Conservation (phyloP, 2,888 invertebrate species). For the Temnothorax ravouxi region DNA sequence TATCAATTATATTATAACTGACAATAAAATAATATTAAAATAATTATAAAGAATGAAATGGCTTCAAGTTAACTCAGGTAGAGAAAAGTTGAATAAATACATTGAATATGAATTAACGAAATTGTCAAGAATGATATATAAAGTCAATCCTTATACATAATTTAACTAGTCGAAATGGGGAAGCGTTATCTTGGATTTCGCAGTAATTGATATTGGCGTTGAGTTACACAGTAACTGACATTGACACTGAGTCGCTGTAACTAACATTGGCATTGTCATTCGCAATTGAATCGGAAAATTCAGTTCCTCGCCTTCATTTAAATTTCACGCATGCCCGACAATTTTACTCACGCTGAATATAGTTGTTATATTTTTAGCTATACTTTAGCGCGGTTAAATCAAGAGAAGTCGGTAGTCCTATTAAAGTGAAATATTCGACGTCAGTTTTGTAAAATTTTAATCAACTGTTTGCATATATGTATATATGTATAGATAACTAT, state of each 20-base stretch:
- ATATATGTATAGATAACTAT: neutral
- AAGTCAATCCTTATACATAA: slow-evolving; percentile 29
- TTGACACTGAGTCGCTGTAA: slow-evolving; percentile 37
- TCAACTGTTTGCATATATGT: neutral
- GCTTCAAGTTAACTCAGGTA: neutral
- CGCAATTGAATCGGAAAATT: slow-evolving; percentile 31
- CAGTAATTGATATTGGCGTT: slow-evolving; percentile 49
- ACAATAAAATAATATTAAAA: neutral
- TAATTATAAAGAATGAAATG: neutral
- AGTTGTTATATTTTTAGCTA: neutral
- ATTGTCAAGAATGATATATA: slow-evolving; percentile 34
- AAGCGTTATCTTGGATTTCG: slow-evolving; percentile 23
- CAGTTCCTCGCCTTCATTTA: slow-evolving; percentile 6
- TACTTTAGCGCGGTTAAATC: neutral
- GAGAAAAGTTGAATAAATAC: neutral
- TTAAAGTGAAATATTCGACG: slow-evolving; percentile 7
- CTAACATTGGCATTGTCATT: slow-evolving; percentile 46
- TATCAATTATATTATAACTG: too few species aligned
- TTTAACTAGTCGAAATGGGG: slow-evolving; percentile 32
- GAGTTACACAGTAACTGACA: slow-evolving; percentile 30
- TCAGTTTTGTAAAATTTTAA: neutral
- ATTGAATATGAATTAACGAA: slow-evolving; percentile 5
- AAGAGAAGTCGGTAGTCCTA: neutral
- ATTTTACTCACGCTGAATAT: slow-evolving; percentile 4
- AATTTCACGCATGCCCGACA: slow-evolving; percentile 15